Conservation (phyloP, 2,888 invertebrate genomes). For the Craniophora ligustri region DNA sequence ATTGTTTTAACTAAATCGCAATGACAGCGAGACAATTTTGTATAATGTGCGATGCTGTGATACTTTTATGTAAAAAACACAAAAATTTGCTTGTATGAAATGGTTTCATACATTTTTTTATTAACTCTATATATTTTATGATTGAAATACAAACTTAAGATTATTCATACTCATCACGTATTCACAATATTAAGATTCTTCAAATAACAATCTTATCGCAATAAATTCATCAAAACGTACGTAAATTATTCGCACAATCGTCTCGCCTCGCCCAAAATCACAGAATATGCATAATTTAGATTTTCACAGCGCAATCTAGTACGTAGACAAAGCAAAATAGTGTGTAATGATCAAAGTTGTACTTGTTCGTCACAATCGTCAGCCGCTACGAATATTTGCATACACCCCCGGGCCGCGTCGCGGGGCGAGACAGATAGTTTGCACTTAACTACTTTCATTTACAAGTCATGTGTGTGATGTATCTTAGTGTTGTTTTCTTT, state of each 20-base stretch:
- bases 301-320: conserved; percentile 50
- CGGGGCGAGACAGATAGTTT: conserved; percentile 38
- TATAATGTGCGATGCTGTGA: too few relatives aligned
- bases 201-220: conserved; percentile 29
- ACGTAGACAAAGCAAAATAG: conserved; percentile 49
- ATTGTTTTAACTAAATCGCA: too few relatives aligned
- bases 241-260: conserved; percentile 41
- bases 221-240: conserved; percentile 25
- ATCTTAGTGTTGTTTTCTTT: conserved; percentile 2
- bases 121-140: neutral
- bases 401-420: conserved; percentile 43
- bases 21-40: too few relatives aligned
- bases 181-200: neutral
- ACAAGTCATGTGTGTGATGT: conserved; percentile 26
- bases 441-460: conserved; percentile 47
- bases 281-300: conserved; percentile 52
- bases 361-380: conserved; percentile 54
- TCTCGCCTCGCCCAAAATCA: conserved; percentile 37
- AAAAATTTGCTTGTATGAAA: too few relatives aligned
- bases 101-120: too few relatives aligned
- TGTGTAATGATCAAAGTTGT: conserved; percentile 57
- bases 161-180: neutral
- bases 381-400: conserved; percentile 53
- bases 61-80: too few relatives aligned
- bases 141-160: too few relatives aligned